Percentiles rank a stretch among this genome's conserved stretches.
Conservation (phyloP, 2,888 invertebrate species). For the Crioceris asparagi region DNA sequence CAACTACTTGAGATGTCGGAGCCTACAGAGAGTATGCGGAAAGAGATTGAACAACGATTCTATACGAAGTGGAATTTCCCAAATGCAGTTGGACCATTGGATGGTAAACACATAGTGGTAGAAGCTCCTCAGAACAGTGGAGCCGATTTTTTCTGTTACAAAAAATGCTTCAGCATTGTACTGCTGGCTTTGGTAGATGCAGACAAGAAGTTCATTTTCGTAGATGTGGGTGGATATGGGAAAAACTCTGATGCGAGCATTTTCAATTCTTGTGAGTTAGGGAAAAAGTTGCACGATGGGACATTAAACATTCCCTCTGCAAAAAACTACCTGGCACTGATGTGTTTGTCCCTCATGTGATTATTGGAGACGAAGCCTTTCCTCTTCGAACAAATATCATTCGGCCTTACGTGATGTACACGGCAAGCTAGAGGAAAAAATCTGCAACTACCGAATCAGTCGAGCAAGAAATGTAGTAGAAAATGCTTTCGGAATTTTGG, state of each 20-base stretch:
- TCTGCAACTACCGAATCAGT: no score
- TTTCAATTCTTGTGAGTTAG: slow-evolving; percentile 6
- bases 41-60: background rate
- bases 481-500: no score
- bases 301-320: background rate
- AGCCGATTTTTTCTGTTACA: slow-evolving; percentile 2
- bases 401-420: no score
- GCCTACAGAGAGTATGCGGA: background rate
- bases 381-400: slow-evolving; percentile 1
- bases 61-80: background rate
- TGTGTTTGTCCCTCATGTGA: background rate
- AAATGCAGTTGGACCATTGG: background rate
- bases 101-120: no score
- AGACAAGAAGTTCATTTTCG: slow-evolving; percentile 11
- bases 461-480: no score
- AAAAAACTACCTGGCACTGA: background rate
- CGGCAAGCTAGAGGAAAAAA: no score
- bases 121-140: background rate
- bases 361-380: slow-evolving; percentile 1
- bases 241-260: slow-evolving; percentile 2
- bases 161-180: slow-evolving; percentile 2
- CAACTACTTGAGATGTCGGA: background rate
- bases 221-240: slow-evolving; percentile 10
- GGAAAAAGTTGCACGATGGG: slow-evolving; percentile 4
- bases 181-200: slow-evolving; percentile 7